These are phyloP conservation scores for Regulus satrapa DNA, from an alignment of 2,113 vertebrate genomes.

Conservation along the genomic window DNA sequence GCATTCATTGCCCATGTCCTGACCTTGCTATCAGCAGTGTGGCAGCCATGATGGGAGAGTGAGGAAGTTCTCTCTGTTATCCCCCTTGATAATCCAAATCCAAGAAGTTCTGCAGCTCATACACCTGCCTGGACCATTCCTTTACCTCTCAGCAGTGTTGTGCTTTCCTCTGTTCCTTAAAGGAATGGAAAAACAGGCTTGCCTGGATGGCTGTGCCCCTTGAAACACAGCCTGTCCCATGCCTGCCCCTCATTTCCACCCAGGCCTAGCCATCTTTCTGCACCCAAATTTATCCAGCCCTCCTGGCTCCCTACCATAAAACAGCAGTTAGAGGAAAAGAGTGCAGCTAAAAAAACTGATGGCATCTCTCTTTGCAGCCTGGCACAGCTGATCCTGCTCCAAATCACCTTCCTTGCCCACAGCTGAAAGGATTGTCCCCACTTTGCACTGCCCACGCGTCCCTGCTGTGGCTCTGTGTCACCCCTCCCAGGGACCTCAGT, in stretches of 20 bases:
- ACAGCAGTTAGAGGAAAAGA: neutral
- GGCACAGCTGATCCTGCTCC: neutral
- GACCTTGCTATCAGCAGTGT: neutral
- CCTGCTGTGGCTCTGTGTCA: neutral
- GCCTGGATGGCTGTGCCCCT: neutral
- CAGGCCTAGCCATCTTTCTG: neutral
- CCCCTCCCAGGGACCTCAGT: neutral
- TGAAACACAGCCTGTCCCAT: neutral
- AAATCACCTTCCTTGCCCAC: neutral
- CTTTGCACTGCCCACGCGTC: neutral
- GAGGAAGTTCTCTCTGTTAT: neutral
- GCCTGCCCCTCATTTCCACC: neutral
- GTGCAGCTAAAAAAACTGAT: neutral
- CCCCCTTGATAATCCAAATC: neutral
- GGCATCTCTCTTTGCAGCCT: neutral
- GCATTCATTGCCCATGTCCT: neutral
- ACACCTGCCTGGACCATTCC: neutral
- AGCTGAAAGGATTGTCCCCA: neutral
- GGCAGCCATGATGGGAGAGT: neutral
- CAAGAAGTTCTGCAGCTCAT: neutral
- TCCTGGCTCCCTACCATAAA: neutral
- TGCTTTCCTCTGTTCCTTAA: neutral
- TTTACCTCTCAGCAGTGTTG: neutral
- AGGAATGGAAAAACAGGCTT: neutral
- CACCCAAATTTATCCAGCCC: neutral